Base-by-base conservation (phyloP, 2,888 invertebrate genomes). In the Crossocerus cetratus region DNA sequence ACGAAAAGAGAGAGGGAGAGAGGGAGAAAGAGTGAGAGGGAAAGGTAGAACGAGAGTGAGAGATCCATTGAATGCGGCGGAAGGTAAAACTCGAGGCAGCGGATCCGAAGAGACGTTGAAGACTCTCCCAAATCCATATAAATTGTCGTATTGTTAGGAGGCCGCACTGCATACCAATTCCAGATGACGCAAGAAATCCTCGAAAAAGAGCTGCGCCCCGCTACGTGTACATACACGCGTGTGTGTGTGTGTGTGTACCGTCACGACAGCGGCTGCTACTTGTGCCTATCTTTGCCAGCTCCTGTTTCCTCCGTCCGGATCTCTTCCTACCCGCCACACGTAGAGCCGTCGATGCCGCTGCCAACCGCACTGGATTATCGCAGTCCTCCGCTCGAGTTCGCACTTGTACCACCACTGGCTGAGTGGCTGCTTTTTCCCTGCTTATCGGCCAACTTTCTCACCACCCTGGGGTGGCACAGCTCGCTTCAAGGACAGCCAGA, bases 71-170 rank as follows among this genome's bases (percentile, higher is more conserved):
- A 87, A 87, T 86, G 79, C 81, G 81, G 80, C 85, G 87, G 87
- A 88, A 87, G 86, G 87, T 86, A 87, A 86, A 86, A 87, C 87
- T 87, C 83, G 85, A 85, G 84, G 82, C 80, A 83, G 75, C 81
- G 84, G 81, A 87, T 87, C 83, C 86, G 83, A 87, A 86, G 84
- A 83, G 85, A 86, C 83, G 83, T 79, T 85, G 83, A 86, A 86
- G 86, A 85, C 84, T 86, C 83, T 69, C 74, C 83, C 83, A 88
- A 88, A 88, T 88, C 88, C 88, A 88, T 89, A 88, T 87, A 89
- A 88, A 88, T 88, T 87, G 88, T 88, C 85, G 86, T 86, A 88
- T 88, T 87, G 88, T 88, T 84, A 83, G 84, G 80, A 79, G 82
- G 72, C 80, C 77, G 82, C 80, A 79, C 80, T 74, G 86, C 86